Base-by-base conservation (phyloP, 2,888 invertebrate genomes). In the Dione juno region DNA sequence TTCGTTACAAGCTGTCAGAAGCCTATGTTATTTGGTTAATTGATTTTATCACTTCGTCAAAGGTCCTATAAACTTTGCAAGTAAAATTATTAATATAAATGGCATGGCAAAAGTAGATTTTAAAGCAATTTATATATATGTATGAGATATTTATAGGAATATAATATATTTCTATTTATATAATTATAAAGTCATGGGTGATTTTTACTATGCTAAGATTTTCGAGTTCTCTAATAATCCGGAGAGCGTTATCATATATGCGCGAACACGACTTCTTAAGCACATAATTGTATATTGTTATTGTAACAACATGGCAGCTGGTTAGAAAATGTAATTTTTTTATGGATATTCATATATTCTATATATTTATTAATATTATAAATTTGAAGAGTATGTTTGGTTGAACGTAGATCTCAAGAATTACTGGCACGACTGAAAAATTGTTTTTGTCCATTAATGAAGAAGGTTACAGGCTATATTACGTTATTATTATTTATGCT, bases 191-290 rank as follows among this genome's bases (percentile, higher is more conserved):
- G 21, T 41, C 43, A 59, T 14, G 19, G 5, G 45, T 45, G 41
- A 28, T 43, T 41, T 45, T 45, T 28, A 45, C 5, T 45, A 61
- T 61, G 61, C 11, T 9, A 43, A 61, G 61, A n/a, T 16, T 61
- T 61, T 61, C n/a, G 37, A 61, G 61, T 45, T 28, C 14, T 61
- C 61, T 45, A 28, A 61, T 45, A 61, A 61, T 45, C 45, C 35
- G 28, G 3, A 35, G 61, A 45, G 45, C 16, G 28, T 28, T 45
- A 35, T 61, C 61, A 61, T 43, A 21, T 61, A 61, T 61, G 61
- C 61, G 28, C 6, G 28, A 45, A 21, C 61, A 61, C 45, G 61
- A 28, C 28, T 61, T n/a, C 61, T 28, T 16, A n/a, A 45, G 61
- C 45, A 45, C 28, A 21, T 61, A 35, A 45, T 61, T 61, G 45